phyloP scores from a whole-genome alignment of 2,797 vertebrate species.

The Melanogrammus aeglefinus region DNA sequence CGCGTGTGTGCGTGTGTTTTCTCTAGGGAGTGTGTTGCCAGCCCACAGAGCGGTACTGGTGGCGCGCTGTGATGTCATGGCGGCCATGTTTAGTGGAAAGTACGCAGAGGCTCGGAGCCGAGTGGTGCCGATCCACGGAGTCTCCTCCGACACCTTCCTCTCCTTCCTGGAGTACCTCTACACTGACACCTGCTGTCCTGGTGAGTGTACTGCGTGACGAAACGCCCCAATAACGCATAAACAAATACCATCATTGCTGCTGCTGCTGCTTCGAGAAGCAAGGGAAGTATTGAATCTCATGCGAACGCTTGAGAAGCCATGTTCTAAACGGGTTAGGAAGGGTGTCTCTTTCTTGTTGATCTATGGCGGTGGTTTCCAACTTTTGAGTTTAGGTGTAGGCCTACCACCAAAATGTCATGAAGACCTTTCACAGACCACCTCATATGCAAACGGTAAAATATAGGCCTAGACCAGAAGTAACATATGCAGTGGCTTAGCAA shows the following conservation, averaged over 20 bases:
- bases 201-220: conserved; percentile 68
- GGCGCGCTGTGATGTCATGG: conserved; percentile 95
- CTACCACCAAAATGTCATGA: no score
- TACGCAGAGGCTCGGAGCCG: conserved; percentile 89
- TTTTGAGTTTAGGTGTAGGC: no score
- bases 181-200: conserved; percentile 96
- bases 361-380: no score
- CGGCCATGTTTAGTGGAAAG: conserved; percentile 96
- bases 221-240: neutral
- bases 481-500: no score
- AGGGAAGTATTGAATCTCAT: neutral
- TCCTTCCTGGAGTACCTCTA: conserved; percentile 96
- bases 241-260: neutral
- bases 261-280: neutral
- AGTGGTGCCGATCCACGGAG: conserved; percentile 90
- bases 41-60: conserved; percentile 92
- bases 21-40: conserved; percentile 83
- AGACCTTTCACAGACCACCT: no score
- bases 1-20: conserved; percentile 13
- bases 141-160: conserved; percentile 96
- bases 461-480: no score
- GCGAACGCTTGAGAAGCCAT: neutral
- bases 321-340: no score
- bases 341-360: neutral
- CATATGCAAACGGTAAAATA: no score